phyloP scores from a whole-genome alignment of 1,140 invertebrate species.

The Proctacanthus coquilletti region DNA sequence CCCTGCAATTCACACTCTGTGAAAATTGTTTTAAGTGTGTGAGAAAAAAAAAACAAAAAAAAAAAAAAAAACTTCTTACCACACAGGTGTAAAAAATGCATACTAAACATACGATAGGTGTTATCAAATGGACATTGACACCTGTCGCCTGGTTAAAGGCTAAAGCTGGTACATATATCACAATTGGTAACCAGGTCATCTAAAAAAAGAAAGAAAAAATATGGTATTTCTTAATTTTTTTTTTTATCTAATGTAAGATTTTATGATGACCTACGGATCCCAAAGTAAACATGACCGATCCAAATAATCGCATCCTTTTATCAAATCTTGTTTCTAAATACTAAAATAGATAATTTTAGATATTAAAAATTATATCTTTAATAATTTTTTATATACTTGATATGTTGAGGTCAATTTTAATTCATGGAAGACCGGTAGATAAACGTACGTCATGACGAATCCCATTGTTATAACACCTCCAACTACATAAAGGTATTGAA shows the following conservation, averaged over 20 bases:
- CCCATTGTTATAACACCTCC: constrained; percentile 45
- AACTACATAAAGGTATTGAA: constrained; percentile 48
- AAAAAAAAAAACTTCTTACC: constrained; percentile 35
- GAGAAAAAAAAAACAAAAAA: background rate
- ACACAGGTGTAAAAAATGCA: constrained; percentile 87
- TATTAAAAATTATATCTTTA: background rate
- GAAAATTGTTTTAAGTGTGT: constrained; percentile 5
- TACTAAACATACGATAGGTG: constrained; percentile 69
- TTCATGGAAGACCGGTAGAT: constrained; percentile 67
- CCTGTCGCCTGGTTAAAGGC: constrained; percentile 70
- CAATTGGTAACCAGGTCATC: constrained; percentile 47
- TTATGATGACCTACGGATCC: constrained; percentile 41
- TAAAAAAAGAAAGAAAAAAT: constrained; percentile 21
- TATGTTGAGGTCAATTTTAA: constrained; percentile 66
- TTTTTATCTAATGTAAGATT: background rate
- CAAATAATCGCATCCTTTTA: constrained; percentile 50
- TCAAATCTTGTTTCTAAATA: constrained; percentile 67
- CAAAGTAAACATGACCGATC: constrained; percentile 55
- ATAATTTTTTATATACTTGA: constrained; percentile 40
- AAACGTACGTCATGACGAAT: constrained; percentile 48
- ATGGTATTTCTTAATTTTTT: background rate
- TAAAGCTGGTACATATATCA: constrained; percentile 50
- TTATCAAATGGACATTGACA: constrained; percentile 65
- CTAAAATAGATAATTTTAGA: constrained; percentile 32
- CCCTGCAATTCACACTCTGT: constrained; percentile 39